Evolutionary conservation across 2,113 vertebrate genomes (phyloP).

Genomic region (Pterocles burchelli): DNA sequence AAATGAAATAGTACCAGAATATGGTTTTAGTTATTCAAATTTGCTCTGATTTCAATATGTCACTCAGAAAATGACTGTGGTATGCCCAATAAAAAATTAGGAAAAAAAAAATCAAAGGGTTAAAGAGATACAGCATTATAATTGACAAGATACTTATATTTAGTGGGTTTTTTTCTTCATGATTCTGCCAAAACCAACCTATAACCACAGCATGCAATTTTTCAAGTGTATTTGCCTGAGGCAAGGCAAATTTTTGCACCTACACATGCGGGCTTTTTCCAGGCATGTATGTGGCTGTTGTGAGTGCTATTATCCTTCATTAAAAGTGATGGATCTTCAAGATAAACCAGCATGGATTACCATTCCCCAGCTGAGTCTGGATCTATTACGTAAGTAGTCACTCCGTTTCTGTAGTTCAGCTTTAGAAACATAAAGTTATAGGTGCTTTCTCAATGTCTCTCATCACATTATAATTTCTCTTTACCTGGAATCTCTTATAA

Average conservation of each 20-base stretch:
- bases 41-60: not conserved
- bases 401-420: conserved; percentile 21
- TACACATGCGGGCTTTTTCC: conserved; percentile 35
- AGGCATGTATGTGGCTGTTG: conserved; percentile 46
- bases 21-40: not conserved
- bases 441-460: conserved; percentile 36
- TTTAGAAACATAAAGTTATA: conserved; percentile 14
- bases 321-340: conserved; percentile 54
- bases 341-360: conserved; percentile 14
- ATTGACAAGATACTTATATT: not conserved
- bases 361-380: conserved; percentile 31
- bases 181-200: conserved; percentile 57
- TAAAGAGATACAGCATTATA: conserved; percentile 4
- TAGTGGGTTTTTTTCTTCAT: not conserved
- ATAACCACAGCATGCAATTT: conserved; percentile 41
- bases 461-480: conserved; percentile 65
- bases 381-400: conserved; percentile 20
- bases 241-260: conserved; percentile 61
- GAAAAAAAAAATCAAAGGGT: conserved; percentile 11
- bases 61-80: not conserved
- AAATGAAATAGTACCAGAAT: not conserved
- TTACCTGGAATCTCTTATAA: conserved; percentile 16
- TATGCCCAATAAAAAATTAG: not conserved
- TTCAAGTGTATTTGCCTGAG: conserved; percentile 17
- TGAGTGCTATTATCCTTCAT: conserved; percentile 55